Evolutionary conservation across 1,140 invertebrate species (phyloP).

Genomic region (Drosophila sp.): DNA sequence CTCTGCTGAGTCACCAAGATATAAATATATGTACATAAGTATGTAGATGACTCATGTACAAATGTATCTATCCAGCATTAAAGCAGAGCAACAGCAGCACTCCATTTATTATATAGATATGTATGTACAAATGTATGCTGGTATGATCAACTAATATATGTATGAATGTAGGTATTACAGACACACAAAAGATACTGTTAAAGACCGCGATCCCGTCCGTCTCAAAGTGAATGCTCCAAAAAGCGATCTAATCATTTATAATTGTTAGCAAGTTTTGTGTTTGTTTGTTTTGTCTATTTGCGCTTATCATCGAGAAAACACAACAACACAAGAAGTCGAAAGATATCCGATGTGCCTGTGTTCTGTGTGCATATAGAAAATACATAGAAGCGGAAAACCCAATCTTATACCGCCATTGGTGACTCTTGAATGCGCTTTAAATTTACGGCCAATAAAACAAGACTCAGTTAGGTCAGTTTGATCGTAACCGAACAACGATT

Average conservation of each 20-base stretch:
- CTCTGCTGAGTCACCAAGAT: slow-evolving; percentile 50
- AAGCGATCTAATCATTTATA: slow-evolving; percentile 81
- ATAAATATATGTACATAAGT: background rate
- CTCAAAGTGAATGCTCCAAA: slow-evolving; percentile 75
- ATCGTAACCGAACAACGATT: too few species aligned
- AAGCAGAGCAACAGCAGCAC: slow-evolving; percentile 1
- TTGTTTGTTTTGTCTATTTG: slow-evolving; percentile 79
- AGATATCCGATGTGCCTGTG: slow-evolving; percentile 37
- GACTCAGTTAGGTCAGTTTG: too few species aligned
- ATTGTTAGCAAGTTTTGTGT: slow-evolving; percentile 76
- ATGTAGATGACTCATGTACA: background rate
- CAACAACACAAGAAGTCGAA: slow-evolving; percentile 50
- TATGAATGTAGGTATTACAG: slow-evolving; percentile 24
- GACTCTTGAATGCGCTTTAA: slow-evolving; percentile 9
- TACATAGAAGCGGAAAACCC: slow-evolving; percentile 23
- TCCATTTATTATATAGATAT: slow-evolving; percentile 9
- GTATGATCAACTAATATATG: background rate
- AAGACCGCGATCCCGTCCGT: slow-evolving; percentile 45
- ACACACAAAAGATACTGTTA: slow-evolving; percentile 68
- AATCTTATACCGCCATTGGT: slow-evolving; percentile 6
- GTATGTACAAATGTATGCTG: background rate
- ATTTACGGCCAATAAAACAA: background rate
- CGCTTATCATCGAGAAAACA: slow-evolving; percentile 65
- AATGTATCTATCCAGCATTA: slow-evolving; percentile 19
- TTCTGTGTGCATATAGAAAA: slow-evolving; percentile 43